phyloP scores from a whole-genome alignment of 2,888 invertebrate species.

The Pollenia labialis region DNA sequence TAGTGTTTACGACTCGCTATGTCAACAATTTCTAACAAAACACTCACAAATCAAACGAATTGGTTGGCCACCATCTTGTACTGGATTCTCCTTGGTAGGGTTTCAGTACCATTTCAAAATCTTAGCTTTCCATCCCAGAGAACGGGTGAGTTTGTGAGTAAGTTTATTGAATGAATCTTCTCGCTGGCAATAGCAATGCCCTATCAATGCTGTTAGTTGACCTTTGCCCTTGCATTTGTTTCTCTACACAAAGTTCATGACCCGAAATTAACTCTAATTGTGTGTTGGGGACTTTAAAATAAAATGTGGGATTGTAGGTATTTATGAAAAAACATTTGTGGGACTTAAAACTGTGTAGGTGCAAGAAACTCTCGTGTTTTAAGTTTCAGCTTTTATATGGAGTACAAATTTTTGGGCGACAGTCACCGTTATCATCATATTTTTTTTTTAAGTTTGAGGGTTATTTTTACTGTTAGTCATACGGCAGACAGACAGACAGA shows the following conservation, averaged over 20 bases:
- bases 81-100: too few relatives aligned
- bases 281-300: background rate
- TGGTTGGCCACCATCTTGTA: too few relatives aligned
- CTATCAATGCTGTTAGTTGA: constrained; percentile 66
- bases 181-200: constrained; percentile 51
- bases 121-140: too few relatives aligned
- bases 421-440: constrained; percentile 23
- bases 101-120: too few relatives aligned
- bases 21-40: too few relatives aligned
- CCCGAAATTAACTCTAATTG: constrained; percentile 3
- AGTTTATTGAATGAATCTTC: constrained; percentile 8
- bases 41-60: too few relatives aligned
- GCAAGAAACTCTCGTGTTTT: constrained; percentile 33
- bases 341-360: background rate
- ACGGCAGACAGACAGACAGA: background rate
- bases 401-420: constrained; percentile 38
- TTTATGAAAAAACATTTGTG: background rate
- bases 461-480: constrained; percentile 30
- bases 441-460: constrained; percentile 5
- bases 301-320: background rate
- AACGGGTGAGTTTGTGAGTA: background rate
- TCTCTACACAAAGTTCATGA: constrained; percentile 59
- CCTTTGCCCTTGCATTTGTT: constrained; percentile 63
- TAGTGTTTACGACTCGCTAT: too few relatives aligned
- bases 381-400: constrained; percentile 4